Evolutionary conservation across 2,888 invertebrate species (phyloP), one percentile per base, ranked within the genome.

Genomic region (Hylaea fasciaria): DNA sequence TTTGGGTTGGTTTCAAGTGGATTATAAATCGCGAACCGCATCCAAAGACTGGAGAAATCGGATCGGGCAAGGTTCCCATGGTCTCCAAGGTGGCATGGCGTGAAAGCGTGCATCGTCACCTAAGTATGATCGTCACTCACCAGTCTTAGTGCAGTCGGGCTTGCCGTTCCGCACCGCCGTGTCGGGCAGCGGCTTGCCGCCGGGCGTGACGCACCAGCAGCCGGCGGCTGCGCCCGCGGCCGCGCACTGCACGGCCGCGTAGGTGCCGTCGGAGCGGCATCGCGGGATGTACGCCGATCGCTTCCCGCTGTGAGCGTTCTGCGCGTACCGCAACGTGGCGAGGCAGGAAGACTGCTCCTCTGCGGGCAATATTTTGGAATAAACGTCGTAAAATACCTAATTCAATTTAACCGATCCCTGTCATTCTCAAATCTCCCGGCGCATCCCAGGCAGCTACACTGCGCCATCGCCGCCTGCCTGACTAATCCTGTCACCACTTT

Each of bases 181-280:
- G 73, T 96, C 96, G 10, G 96, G 95, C 53, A 98, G 93, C 0
- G 97, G 97, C 70, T 94, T 94, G 41, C 98, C 98, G 70, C 95
- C 94, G 12, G 95, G 94, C 0, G 96, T 96, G 62, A 97, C 98
- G 83, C 98, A 98, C 98, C 98, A 98, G 90, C 98, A 98, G 79
- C 94, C 94, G 1, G 96, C 95, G 57, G 94, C 94, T 7, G 93
- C 95, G 56, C 95, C 95, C 4, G 96, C 95, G 8, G 96, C 95
- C 54, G 95, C 95, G 81, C 98, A 98, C 89, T 98, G 98, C 60
- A 97, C 95, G 10, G 96, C 94, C 0, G 96, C 95, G 84, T 96
- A 98, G 2, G 94, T 95, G 13, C 98, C 98, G 81, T 98, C 97
- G 2, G 93, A 92, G 54, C 96, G 94, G 83, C 98, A 98, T 47